A percentile compares a stretch with the other conserved stretches of the same genome.
Evolutionary conservation across 1,140 invertebrate species (phyloP).

Genomic region (Littorina saxatilis): DNA sequence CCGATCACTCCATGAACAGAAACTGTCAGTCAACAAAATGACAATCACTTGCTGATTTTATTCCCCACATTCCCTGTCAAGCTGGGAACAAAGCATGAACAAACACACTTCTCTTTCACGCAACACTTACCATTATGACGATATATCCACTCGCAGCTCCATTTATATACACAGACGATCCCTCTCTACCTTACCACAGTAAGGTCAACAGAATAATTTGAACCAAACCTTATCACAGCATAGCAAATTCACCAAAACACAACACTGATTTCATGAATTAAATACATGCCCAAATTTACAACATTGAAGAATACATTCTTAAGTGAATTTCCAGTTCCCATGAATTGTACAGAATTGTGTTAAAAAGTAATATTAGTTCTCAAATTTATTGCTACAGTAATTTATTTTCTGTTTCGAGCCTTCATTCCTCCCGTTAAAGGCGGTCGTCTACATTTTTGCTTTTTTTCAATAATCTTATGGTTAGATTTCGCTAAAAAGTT

Average conservation of each 20-base stretch:
- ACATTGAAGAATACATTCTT: no score
- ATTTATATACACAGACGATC: not conserved
- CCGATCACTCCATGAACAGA: no score
- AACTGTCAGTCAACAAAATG: not conserved
- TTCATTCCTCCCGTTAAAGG: no score
- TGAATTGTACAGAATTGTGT: no score
- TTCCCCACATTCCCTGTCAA: not conserved
- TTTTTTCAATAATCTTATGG: no score
- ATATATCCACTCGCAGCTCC: not conserved
- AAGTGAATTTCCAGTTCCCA: no score
- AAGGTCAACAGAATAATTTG: not conserved
- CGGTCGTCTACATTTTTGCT: no score
- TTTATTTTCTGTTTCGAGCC: no score
- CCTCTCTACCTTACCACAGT: not conserved
- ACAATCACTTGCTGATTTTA: not conserved
- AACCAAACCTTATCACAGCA: not conserved
- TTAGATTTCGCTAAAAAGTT: no score
- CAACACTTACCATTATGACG: not conserved
- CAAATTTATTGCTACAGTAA: no score
- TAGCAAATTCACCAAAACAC: not conserved
- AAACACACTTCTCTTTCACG: not conserved
- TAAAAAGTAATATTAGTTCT: no score
- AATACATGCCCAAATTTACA: no score
- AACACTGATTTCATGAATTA: not conserved
- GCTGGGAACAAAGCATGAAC: not conserved